Conservation (phyloP, 1,140 invertebrate species). For the Brachionus sp. region DNA sequence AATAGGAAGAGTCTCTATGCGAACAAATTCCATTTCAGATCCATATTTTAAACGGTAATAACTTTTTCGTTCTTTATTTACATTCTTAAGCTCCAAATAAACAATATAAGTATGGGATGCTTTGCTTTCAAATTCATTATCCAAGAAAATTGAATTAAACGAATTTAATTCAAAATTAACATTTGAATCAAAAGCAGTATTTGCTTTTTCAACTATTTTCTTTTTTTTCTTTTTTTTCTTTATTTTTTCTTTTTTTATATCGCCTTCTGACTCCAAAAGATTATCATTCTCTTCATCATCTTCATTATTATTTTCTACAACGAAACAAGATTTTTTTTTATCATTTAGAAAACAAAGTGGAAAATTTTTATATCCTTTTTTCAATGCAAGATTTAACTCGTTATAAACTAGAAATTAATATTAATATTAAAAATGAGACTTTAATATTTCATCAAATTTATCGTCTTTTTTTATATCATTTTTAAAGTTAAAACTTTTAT, state of each 20-base stretch:
- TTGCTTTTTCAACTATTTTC: background rate
- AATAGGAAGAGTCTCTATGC: background rate
- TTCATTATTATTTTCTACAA: background rate
- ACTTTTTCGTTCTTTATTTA: background rate
- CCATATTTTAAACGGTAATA: background rate
- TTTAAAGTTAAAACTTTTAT: background rate
- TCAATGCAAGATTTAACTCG: background rate
- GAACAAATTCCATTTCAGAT: background rate
- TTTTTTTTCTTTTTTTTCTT: conserved; percentile 14
- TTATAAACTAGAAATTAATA: background rate
- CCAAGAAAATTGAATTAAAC: background rate
- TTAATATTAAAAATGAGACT: background rate
- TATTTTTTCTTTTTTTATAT: background rate
- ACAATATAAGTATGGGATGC: background rate
- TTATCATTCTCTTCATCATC: too few relatives aligned
- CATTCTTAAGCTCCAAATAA: background rate
- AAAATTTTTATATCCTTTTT: conserved; percentile 1
- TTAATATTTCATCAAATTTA: background rate
- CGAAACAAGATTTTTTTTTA: background rate
- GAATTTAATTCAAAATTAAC: background rate
- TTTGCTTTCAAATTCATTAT: conserved; percentile 6
- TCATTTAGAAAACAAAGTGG: background rate
- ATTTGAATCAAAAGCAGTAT: conserved; percentile 16
- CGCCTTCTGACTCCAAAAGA: too few relatives aligned
- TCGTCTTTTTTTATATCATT: background rate